Base-by-base conservation (phyloP, 2,888 invertebrate genomes). In the Pelosia muscerda region DNA sequence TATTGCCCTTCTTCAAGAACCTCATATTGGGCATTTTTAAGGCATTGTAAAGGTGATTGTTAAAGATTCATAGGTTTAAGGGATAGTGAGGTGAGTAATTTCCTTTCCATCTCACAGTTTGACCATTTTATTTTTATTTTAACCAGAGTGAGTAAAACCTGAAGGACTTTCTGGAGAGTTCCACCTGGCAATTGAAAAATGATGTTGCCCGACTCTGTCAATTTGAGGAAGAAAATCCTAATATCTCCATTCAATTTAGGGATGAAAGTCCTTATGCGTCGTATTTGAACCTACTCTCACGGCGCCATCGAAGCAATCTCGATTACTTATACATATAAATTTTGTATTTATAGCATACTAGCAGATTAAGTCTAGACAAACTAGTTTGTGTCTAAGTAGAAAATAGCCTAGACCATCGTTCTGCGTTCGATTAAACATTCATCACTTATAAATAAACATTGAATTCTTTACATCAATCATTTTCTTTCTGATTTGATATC, bases 311-410 rank as follows among this genome's bases (percentile, higher is more conserved):
- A n/a, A 49, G 49, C 49, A 49, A 49, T 49, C 49, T 49, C 9
- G n/a, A 49, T 49, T 49, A 31, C 6, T n/a, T 31, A 38, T 34
- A 3, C 22, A 28, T 31, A 34, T 34, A 59, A 15, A 15, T 42
- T n/a, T 22, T 58, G 2, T 59, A 59, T 59, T 59, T 19, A 23
- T 59, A 59, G 59, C 15, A 38, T 59, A 38, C 23, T 34, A 23
- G 34, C 15, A 59, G 59, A 38, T 59, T 59, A 23, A 59, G 25
- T 59, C 25, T 38, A 59, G 38, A 10, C 13, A 38, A 59, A 59
- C 59, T 38, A 59, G 59, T 59, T 59, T 59, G 19, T 19, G 10
- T 23, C 23, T 59, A 38, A 38, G 19, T 59, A 59, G 59, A 38
- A 59, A 38, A 59, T 38, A 38, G 4, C 59, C 38, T 19, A 5